Percentiles rank a stretch among this genome's conserved stretches.
Evolutionary conservation across 2,797 vertebrate genomes (phyloP).

Genomic region (Acomys russatus): DNA sequence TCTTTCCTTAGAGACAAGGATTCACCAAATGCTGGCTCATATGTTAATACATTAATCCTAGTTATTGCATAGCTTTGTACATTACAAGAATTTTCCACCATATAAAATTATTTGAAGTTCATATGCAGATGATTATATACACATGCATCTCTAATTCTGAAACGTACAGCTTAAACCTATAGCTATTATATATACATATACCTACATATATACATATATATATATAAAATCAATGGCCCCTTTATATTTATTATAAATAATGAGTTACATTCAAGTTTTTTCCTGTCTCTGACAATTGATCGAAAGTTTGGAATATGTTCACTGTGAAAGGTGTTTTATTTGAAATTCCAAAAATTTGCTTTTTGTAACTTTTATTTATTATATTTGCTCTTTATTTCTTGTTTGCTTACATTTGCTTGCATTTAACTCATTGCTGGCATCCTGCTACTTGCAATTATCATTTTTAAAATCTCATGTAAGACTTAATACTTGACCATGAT

Average conservation of each 20-base stretch:
- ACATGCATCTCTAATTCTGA: background rate
- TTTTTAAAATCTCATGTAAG: background rate
- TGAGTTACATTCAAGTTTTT: background rate
- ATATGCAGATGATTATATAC: accelerated
- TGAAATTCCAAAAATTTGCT: slow-evolving; percentile 49
- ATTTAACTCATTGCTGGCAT: background rate
- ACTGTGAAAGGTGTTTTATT: background rate
- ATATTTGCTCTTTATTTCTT: background rate
- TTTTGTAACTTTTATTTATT: background rate
- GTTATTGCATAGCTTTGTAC: background rate
- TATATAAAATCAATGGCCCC: no score
- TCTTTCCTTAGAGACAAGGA: background rate
- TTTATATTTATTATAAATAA: background rate
- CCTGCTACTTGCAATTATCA: background rate
- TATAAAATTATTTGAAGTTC: background rate
- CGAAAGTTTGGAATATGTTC: background rate
- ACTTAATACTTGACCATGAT: background rate
- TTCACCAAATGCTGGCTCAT: background rate
- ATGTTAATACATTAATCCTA: background rate
- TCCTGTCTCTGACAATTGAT: background rate
- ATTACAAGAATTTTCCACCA: background rate
- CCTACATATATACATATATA: no score
- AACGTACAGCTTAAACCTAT: background rate
- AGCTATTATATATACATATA: no score
- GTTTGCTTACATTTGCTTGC: slow-evolving; percentile 1